Percentiles rank a stretch among this genome's conserved stretches.
phyloP scores from a whole-genome alignment of 2,888 invertebrate species.

The Orthosia gothica region DNA sequence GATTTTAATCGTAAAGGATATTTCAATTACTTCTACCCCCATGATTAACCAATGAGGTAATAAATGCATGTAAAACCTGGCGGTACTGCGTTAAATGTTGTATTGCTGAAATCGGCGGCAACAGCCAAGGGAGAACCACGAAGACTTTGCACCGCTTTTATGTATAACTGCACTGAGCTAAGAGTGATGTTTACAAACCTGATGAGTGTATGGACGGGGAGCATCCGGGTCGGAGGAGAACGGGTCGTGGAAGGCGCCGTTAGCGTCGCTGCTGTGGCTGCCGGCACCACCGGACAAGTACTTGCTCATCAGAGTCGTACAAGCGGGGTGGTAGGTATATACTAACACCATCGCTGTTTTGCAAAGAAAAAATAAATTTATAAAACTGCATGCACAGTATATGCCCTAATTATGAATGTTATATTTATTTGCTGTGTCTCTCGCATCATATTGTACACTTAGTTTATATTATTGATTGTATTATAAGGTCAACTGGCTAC shows the following conservation, averaged over 20 bases:
- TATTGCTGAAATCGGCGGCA: neutral
- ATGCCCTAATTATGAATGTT: neutral
- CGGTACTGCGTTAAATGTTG: neutral
- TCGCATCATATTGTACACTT: no score
- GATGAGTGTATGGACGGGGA: constrained; percentile 95
- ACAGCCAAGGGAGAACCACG: no score
- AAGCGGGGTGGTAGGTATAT: constrained; percentile 98
- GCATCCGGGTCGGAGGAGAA: constrained; percentile 96
- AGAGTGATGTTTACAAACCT: constrained; percentile 77
- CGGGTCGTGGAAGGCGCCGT: constrained; percentile 89
- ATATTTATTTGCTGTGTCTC: no score
- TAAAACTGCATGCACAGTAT: neutral
- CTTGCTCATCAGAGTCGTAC: constrained; percentile 96
- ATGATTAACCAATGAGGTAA: neutral
- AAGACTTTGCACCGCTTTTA: neutral
- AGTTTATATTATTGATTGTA: no score
- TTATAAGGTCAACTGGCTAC: no score
- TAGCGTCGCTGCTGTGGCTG: constrained; percentile 72
- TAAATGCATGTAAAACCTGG: neutral
- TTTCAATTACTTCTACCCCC: neutral
- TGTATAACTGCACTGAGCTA: neutral
- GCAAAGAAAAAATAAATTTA: neutral
- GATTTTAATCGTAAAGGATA: neutral
- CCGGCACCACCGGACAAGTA: constrained; percentile 93
- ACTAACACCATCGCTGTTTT: constrained; percentile 97